Evolutionary conservation across 1,140 invertebrate genomes (phyloP), one percentile per base, ranked within the genome.

Genomic region (Formica exsecta): DNA sequence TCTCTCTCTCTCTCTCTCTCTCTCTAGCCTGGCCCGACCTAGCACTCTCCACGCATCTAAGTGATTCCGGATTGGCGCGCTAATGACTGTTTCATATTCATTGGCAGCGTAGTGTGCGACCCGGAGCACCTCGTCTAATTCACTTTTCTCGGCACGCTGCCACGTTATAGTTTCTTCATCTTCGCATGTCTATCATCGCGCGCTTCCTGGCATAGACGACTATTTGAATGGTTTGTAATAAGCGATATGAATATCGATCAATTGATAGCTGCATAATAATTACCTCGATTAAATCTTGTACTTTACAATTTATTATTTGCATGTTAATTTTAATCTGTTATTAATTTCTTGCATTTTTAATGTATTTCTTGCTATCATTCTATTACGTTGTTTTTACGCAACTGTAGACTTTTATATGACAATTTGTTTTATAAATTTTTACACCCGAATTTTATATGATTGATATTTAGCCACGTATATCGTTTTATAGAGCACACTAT

Each of bases 51-150:
- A 73, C 64, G 29, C 59, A 85, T 76, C 83, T 91, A 93, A 92
- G 92, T 92, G 92, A 92, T 92, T 93, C 89, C 86, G 87, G 85
- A 93, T 92, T 92, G 91, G 84, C 70, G 86, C 85, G 75, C 86
- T 92, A 93, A 93, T 92, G 91, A 92, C 91, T 92, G 92, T 92
- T 93, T 92, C 92, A 93, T 92, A 93, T 92, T 93, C 92, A 93
- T 93, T 92, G 88, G 85, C 38, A 70, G 80, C 70, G 61, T 74
- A 74, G 29, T 25, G 84, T 75, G 81, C 81, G 71, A 74, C 59
- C 70, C 25, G 61, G 25, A 59, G 75, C 61, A 71, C 48, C 48
- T 59, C 36, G 79, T 75, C 71, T 88, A 80, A 65, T 64, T 86
- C 74, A 81, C 71, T 71, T 80, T 54, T 73, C 19, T 51, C 16